Percentiles rank a stretch among this genome's conserved stretches.
Conservation (phyloP, 2,113 vertebrate species). For the Cyprinodon tularosa region DNA sequence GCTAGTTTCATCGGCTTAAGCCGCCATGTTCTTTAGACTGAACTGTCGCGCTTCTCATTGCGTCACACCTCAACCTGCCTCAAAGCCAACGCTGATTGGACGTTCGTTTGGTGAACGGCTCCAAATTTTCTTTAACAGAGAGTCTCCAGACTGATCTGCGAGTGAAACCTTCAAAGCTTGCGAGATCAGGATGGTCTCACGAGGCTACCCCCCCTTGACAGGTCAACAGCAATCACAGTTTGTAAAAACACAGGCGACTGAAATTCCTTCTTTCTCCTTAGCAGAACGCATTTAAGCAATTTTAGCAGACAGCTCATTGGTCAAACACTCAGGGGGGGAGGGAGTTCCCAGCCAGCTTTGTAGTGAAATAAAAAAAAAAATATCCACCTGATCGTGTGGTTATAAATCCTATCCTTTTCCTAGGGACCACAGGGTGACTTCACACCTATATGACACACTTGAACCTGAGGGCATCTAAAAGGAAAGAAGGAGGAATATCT, state of each 20-base stretch:
- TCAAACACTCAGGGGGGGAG: constrained; percentile 32
- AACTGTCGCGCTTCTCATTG: no score
- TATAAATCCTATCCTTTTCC: constrained; percentile 67
- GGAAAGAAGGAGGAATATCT: constrained; percentile 69
- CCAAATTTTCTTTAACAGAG: no score
- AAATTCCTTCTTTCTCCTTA: constrained; percentile 53
- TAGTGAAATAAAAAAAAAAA: constrained; percentile 59
- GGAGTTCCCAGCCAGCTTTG: constrained; percentile 26
- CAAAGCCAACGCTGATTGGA: no score
- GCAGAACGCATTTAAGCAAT: constrained; percentile 44
- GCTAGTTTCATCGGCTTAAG: no score
- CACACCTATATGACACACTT: constrained; percentile 74
- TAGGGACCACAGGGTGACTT: constrained; percentile 65
- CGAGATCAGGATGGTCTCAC: no score
- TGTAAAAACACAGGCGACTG: constrained; percentile 65
- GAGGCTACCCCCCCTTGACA: constrained; percentile 32
- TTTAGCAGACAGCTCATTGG: constrained; percentile 47
- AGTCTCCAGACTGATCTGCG: no score
- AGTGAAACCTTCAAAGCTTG: no score
- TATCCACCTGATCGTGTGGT: constrained; percentile 65
- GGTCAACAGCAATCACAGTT: constrained; percentile 47
- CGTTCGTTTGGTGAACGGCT: no score
- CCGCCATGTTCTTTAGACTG: no score
- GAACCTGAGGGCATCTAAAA: constrained; percentile 74
- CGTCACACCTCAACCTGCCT: no score